phyloP scores from a whole-genome alignment of 2,113 vertebrate genomes.

The Apeltes quadracus region DNA sequence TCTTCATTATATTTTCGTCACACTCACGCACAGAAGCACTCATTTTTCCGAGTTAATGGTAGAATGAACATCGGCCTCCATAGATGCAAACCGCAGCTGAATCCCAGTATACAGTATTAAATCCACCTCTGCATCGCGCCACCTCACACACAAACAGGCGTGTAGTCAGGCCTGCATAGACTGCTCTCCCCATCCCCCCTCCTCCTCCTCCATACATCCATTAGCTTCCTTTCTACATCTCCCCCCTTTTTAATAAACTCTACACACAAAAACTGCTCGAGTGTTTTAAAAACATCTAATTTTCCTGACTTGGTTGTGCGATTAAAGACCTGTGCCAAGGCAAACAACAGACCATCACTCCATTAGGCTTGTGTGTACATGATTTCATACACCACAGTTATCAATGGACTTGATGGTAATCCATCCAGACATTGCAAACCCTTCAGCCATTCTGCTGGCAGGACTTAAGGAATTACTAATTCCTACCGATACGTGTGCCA shows the following conservation, averaged over 20 bases:
- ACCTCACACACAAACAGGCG: constrained; percentile 2
- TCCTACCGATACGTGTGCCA: neutral
- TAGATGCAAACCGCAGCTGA: constrained; percentile 25
- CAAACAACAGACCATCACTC: neutral
- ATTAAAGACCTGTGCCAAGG: neutral
- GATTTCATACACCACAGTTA: too few species aligned
- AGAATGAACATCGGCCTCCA: constrained; percentile 10
- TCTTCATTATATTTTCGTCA: neutral
- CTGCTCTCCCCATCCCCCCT: constrained; percentile 3
- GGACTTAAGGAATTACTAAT: neutral
- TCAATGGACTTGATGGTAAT: neutral
- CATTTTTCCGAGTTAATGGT: constrained; percentile 14
- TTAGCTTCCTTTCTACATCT: neutral
- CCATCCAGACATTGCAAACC: neutral
- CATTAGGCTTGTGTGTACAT: too few species aligned
- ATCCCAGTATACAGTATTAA: constrained; percentile 58
- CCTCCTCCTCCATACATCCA: neutral
- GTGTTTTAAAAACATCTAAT: neutral
- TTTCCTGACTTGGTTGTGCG: neutral
- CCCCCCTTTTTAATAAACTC: neutral
- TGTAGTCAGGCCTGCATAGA: neutral
- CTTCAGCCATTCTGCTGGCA: neutral
- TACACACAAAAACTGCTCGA: neutral
- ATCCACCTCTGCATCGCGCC: constrained; percentile 13
- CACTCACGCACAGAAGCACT: constrained; percentile 1